Evolutionary conservation across 2,113 vertebrate genomes (phyloP), one percentile per base, ranked within the genome.

Genomic region (Etheostoma spectabile): DNA sequence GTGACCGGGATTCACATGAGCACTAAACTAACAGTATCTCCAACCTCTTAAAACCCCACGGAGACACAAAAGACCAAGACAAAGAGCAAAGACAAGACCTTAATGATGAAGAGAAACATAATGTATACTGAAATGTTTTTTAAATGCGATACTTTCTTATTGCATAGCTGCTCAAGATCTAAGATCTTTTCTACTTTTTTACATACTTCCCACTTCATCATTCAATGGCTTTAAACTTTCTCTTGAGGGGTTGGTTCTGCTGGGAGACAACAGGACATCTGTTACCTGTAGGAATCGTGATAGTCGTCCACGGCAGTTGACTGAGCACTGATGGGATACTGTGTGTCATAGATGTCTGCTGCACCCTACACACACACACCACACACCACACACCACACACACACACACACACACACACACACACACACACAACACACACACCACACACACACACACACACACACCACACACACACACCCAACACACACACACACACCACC

Each of bases 211-310:
- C 62, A 64, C n/a, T 21, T 46, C 5, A 62, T 64, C n/a, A n/a
- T 38, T 21, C 8, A 35, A 52, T n/a, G 5, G 10, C 46, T 21
- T n/a, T n/a, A n/a, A 5, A 18, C 27, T 38, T 35, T 18, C 0
- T 16, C 3, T 53, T 21, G 51, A 5, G 27, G 16, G 1, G 11
- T 35, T 57, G 19, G 19, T n/a, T n/a, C n/a, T 57, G 38, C 27
- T 46, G 12, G 8, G 6, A 56, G 3, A 52, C 4, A 55, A 45
- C 14, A 19, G 8, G 15, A 19, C 21, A 57, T 59, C 16, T 90
- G 94, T n/a, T 80, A 98, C 97, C 97, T 61, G 96, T 97, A 7
- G 97, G 97, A 73, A 98, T 96, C 10, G 95, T 16, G 91, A n/a
- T n/a, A 95, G 80, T 94, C 91, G 0, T 97, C 95, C 86, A 98